Base-by-base conservation (phyloP, 2,888 invertebrate species). In the Tachystola acroxantha region DNA sequence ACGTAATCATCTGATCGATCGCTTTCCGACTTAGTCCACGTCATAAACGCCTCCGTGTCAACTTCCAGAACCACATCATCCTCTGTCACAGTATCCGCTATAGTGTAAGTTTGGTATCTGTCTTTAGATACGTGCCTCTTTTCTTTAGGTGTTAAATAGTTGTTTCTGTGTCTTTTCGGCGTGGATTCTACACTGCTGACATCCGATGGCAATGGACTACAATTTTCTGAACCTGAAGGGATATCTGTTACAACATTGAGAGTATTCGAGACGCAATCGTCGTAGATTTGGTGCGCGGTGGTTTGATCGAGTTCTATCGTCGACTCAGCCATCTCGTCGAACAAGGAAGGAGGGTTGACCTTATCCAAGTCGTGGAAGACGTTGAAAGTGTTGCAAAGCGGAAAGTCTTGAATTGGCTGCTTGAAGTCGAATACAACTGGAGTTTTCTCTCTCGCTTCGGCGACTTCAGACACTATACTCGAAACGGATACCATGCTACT, bases 401-500 rank as follows among this genome's bases (percentile, higher is more conserved):
- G 80, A 52, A 85, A 89, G 58, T 84, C 89, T 39, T 75, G 81
- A 4, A 82, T 57, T 0, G 90, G 90, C 50, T 89, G 89, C 39
- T 89, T 82, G 20, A 90, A 74, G 51, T 91, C 90, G 52, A 91
- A 90, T 1, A 91, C 69, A 1, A 89, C 72, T 1, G 89, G 73
- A 0, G 65, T 67, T 24, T 74, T 77, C 1, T 77, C 80, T 39
- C 77, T 81, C 0, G 79, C 50, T 39, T 94, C 94, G 0, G 90
- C 93, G 2, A 92, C 89, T 74, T 95, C 95, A 0, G 93, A 95
- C 14, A 92, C 92, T 39, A 95, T 92, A 63, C 95, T 96, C 0
- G 93, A 93, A 0, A 96, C 93, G 37, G 95, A 96, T 9, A 93
- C 82, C 91, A 95, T 94, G 46, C 95, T 96, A 43, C 91, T 91